Percentiles rank a stretch among this genome's conserved stretches.
Conservation (phyloP, 2,888 invertebrate species). For the Cheilosia urbana region DNA sequence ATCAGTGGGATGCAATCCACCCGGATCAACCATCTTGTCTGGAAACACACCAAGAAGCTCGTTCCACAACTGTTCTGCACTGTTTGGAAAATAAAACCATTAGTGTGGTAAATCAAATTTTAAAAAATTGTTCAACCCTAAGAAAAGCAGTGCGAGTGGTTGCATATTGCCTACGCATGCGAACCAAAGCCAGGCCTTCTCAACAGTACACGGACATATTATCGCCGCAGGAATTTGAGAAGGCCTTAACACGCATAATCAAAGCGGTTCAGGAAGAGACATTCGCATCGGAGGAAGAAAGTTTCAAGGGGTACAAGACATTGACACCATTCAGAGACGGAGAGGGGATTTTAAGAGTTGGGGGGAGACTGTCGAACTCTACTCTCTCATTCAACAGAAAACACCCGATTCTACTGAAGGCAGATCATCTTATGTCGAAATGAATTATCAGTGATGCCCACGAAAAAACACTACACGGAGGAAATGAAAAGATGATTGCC, state of each 20-base stretch:
- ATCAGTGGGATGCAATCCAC: not conserved
- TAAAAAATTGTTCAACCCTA: not conserved
- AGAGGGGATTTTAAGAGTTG: not conserved
- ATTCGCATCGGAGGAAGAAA: not conserved
- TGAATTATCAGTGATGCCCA: not conserved
- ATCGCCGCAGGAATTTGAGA: not conserved
- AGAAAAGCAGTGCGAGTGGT: not conserved
- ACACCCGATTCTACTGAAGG: not conserved
- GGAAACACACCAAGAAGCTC: not conserved
- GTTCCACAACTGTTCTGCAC: not conserved
- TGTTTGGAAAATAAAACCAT: not conserved
- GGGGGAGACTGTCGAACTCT: not conserved
- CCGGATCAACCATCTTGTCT: not conserved
- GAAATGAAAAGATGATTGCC: not conserved
- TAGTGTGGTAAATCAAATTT: not conserved
- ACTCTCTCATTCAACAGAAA: not conserved
- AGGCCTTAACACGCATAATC: not conserved
- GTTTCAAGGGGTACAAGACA: too few species aligned
- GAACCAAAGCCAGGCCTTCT: constrained; percentile 2
- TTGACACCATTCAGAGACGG: not conserved
- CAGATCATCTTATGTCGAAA: not conserved
- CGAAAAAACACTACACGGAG: not conserved
- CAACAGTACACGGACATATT: not conserved
- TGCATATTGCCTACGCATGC: not conserved
- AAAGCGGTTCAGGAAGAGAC: not conserved